Percentiles rank a stretch among this genome's conserved stretches.
phyloP scores from a whole-genome alignment of 2,113 vertebrate species.

The Arvicanthis niloticus region DNA sequence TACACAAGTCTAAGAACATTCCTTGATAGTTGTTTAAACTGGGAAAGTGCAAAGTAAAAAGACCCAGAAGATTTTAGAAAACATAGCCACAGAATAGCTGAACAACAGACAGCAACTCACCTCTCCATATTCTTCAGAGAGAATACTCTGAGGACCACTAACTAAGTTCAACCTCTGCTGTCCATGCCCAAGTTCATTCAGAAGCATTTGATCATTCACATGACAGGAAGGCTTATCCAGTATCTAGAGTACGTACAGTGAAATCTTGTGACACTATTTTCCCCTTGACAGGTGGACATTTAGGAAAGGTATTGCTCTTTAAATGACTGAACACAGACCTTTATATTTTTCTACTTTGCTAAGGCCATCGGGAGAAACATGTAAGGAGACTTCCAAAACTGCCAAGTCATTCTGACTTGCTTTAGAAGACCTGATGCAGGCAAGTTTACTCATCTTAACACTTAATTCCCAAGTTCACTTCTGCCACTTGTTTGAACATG shows the following conservation, averaged over 20 bases:
- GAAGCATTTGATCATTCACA: not conserved
- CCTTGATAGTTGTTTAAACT: not conserved
- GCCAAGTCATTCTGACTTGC: not conserved
- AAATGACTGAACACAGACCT: not conserved
- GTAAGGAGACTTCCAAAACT: not conserved
- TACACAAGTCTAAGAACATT: conserved; percentile 18
- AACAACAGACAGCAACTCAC: not conserved
- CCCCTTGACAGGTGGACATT: too few species aligned
- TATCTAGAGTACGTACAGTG: fast-evolving
- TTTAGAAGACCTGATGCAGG: not conserved
- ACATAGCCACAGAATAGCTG: not conserved
- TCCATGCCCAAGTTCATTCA: not conserved
- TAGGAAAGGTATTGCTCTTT: not conserved
- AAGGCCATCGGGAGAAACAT: not conserved
- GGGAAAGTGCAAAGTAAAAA: conserved; percentile 1
- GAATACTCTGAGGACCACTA: too few species aligned
- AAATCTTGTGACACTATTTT: not conserved
- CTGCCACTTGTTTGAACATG: not conserved
- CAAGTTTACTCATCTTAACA: not conserved
- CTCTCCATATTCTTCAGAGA: not conserved
- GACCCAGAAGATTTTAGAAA: not conserved
- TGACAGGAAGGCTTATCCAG: fast-evolving
- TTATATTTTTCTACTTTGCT: not conserved
- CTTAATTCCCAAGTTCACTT: not conserved
- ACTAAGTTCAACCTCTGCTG: not conserved